Percentiles rank a stretch among this genome's conserved stretches.
Conservation (phyloP, 2,797 vertebrate genomes). For the Capromys pilorides region DNA sequence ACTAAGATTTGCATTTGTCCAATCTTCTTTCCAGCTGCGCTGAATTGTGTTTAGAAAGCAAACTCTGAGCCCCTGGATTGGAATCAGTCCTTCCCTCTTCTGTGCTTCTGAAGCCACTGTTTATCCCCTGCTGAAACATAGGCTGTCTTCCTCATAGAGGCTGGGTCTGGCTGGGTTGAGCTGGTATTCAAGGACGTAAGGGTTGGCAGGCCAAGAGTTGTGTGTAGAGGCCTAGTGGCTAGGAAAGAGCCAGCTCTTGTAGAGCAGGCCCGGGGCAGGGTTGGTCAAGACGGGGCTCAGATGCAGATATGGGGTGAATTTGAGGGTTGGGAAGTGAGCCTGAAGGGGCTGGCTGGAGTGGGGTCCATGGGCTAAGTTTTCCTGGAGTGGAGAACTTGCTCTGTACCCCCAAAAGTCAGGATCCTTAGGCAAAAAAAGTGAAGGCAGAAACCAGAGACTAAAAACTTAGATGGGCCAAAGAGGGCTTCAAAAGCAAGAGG, state of each 20-base stretch:
- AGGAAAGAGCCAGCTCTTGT: background rate
- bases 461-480: background rate
- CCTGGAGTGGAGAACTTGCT: background rate
- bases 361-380: background rate
- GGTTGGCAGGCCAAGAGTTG: background rate
- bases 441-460: conserved; percentile 22
- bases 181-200: background rate
- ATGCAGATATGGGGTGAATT: background rate
- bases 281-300: background rate
- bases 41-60: background rate
- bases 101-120: background rate
- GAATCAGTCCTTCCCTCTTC: background rate
- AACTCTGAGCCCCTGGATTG: background rate
- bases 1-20: background rate
- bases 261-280: background rate
- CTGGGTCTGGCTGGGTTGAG: background rate
- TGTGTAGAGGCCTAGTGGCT: background rate
- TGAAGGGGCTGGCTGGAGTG: background rate
- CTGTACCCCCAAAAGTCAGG: background rate
- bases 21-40: background rate
- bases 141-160: background rate
- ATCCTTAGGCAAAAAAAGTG: background rate
- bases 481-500: background rate
- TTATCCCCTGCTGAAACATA: background rate
- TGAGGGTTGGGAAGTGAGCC: background rate